Percentiles rank a stretch among this genome's conserved stretches.
Evolutionary conservation across 2,113 vertebrate genomes (phyloP).

Genomic region (Sarotherodon lohbergeri): DNA sequence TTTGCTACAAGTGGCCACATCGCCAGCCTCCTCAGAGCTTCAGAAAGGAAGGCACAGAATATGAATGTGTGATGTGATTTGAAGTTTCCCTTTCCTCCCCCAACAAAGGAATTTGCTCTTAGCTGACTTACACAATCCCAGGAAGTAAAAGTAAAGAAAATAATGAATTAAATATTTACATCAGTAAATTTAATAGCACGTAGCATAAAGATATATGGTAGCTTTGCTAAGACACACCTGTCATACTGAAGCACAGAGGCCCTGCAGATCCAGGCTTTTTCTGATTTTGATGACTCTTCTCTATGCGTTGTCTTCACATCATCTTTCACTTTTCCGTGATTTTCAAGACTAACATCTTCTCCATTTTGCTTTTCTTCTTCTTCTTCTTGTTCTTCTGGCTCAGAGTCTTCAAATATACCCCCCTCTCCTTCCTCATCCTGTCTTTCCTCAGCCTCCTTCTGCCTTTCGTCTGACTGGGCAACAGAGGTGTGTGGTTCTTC

Average conservation of each 20-base stretch:
- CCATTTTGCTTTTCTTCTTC: not conserved
- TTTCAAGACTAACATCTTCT: not conserved
- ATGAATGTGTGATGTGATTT: not conserved
- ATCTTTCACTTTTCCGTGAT: not conserved
- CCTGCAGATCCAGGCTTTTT: not conserved
- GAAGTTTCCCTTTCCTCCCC: not conserved
- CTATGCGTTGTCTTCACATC: slow-evolving; percentile 5
- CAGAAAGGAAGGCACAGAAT: not conserved
- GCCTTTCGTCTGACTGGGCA: not conserved
- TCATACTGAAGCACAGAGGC: not conserved
- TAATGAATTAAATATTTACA: not conserved
- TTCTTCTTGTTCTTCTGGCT: slow-evolving; percentile 1
- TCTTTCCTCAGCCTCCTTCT: not conserved
- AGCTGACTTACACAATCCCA: not conserved
- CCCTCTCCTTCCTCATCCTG: not conserved
- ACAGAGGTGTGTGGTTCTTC: not conserved
- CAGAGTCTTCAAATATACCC: not conserved
- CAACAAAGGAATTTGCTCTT: not conserved
- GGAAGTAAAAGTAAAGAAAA: not conserved
- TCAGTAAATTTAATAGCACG: not conserved
- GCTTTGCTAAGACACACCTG: slow-evolving; percentile 33
- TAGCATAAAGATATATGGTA: not conserved
- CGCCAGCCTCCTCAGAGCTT: slow-evolving; percentile 57
- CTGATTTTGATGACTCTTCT: not conserved
- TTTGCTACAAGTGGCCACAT: slow-evolving; percentile 64